These are phyloP conservation scores for Pogonognathellus flavescens DNA, from an alignment of 1,140 invertebrate genomes.

Conservation along the genomic window DNA sequence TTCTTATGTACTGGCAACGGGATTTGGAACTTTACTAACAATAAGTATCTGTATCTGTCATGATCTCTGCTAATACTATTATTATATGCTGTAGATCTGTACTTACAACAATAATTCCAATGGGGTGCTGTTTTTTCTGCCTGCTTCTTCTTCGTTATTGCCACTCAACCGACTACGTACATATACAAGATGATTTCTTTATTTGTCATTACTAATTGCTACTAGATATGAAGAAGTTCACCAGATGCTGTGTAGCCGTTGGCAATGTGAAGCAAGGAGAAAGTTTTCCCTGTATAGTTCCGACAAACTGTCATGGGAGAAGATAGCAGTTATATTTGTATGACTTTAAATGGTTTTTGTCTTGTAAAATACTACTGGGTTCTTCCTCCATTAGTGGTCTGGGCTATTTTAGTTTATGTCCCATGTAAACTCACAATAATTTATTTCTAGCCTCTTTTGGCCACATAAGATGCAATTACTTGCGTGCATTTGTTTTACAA, in stretches of 20 bases:
- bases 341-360: too few species aligned
- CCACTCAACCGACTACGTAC: conserved; percentile 5
- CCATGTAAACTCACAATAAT: too few species aligned
- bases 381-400: too few species aligned
- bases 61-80: too few species aligned
- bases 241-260: conserved; percentile 40
- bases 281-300: not conserved
- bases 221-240: conserved; percentile 16
- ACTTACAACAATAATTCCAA: not conserved
- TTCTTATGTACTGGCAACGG: too few species aligned
- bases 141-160: conserved; percentile 31
- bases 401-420: too few species aligned
- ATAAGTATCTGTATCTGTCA: not conserved
- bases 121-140: not conserved
- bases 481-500: too few species aligned
- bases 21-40: not conserved
- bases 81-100: not conserved
- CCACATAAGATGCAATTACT: too few species aligned
- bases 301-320: not conserved
- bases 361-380: too few species aligned
- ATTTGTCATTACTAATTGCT: conserved; percentile 45
- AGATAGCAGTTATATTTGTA: too few species aligned
- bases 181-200: conserved; percentile 29
- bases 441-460: too few species aligned
- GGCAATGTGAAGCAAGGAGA: conserved; percentile 25